Evolutionary conservation across 1,140 invertebrate species (phyloP), one percentile per base, ranked within the genome.

Genomic region (Nautilus pompilius): DNA sequence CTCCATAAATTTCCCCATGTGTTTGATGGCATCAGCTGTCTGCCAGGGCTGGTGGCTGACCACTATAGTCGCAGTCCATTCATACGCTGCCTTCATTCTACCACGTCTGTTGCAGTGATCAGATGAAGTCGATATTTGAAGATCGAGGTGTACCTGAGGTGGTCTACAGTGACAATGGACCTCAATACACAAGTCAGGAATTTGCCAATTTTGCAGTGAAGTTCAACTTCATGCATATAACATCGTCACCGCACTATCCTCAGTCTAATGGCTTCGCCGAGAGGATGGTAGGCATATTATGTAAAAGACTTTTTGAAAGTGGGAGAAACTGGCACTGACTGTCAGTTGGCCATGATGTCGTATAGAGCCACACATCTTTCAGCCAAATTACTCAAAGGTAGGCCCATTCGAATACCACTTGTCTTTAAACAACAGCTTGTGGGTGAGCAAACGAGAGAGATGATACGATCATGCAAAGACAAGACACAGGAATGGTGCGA

Each of bases 151-250:
- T 75, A 6, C 65, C 67, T 20, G 63, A 68, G 8, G n/a, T 26
- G 4, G 13, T 74, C 1, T 30, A 71, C 0, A 62, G 63, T 10
- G 73, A 75, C 56, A 75, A 73, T 54, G 67, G 66, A 1, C 68
- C 71, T 6, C 63, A 73, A 41, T 79, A 70, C 48, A 32, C 63
- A 15, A 62, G 53, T 30, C 15, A 30, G 5, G 72, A 70, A 24
- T 77, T 77, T 30, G 13, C 24, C 28, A 24, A 63, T 5, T 74
- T 75, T 62, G 28, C 59, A n/a, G 41, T 46, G 15, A 45, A 68
- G 0, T 74, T 36, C 48, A 55, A 53, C 17, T 67, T 77, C 59
- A 57, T 54, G 28, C 71, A 73, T 41, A 57, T 60, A 5, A 70
- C 69, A 5, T 64, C 36, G 20, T 62, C 49, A 13, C 69, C 63